Evolutionary conservation across 2,113 vertebrate species (phyloP), one percentile per base, ranked within the genome.

Genomic region (Phalacrocorax carbo): DNA sequence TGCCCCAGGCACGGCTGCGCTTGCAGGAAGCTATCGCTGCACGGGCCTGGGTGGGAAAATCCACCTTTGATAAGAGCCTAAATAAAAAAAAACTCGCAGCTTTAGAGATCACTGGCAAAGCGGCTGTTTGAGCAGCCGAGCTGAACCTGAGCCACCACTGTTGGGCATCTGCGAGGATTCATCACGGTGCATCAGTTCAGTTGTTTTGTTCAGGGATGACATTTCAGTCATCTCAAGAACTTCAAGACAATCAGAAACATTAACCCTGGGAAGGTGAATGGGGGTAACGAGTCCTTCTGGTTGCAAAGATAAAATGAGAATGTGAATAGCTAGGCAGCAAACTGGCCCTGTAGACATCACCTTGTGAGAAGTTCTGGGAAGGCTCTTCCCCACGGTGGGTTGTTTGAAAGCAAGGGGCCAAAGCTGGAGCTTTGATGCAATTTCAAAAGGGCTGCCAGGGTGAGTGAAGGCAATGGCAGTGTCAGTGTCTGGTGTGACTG

Each of bases 51-150:
- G 71, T 1, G 60, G 95, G 93, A 76, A 95, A 95, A 84, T 36
- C 54, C 92, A 82, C 49, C 92, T 86, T 76, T 84, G 94, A 93
- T 88, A 95, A 97, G 90, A 88, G 21, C 49, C 61, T 70, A 51
- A 96, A 93, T 82, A 49, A 94, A 84, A 84, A 42, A 40, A 78
- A 48, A 7, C 23, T 57, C 49, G 52, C 17, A 46, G 65, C 90
- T 92, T 90, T 48, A 89, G 76, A 78, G 88, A 81, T 93, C 0
- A 3, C 75, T 18, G n/a, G 77, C 84, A 85, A 66, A 48, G 77
- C 0, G 6, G 42, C 57, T 86, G 68, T 78, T 94, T 51, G 84
- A 87, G 83, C 62, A 77, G 87, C 89, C 5, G 30, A 77, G 82
- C 51, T 44, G 71, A 93, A 82, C 51, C 60, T 3, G 4, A 82